Evolutionary conservation across 2,113 vertebrate species (phyloP), one percentile per base, ranked within the genome.

Genomic region (Scophthalmus maximus): DNA sequence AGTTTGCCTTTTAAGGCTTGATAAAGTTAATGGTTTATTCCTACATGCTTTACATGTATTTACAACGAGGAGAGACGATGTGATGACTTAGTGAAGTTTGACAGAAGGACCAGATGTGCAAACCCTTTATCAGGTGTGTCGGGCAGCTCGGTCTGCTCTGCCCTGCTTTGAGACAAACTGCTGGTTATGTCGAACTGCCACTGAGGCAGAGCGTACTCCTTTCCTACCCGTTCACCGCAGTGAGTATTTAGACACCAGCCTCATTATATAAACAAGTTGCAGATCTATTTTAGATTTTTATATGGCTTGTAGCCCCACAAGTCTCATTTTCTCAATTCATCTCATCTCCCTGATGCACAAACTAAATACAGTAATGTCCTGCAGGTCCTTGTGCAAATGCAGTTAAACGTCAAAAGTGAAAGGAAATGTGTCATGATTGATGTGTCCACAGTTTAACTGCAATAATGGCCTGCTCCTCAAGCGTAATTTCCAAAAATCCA

Each of bases 141-240:
- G 29, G 38, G 30, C 15, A 71, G 61, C 42, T 65, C 11, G 3
- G 55, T 23, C 57, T 17, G 44, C 40, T 29, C 57, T 15, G 36
- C 38, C 36, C 32, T 38, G 27, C 74, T 71, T 80, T 62, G 53
- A 74, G 75, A 73, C 40, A 79, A 85, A 77, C 59, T 52, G 40
- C 50, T 64, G 62, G 59, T 85, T 72, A 76, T 64, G 77, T 78
- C 81, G 70, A 80, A 79, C 73, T 87, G 81, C 76, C 78, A 51
- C 55, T 68, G 73, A 68, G 76, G 49, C 23, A 46, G 40, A 36
- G 36, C 38, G 51, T 77, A 68, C 27, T 40, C 56, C 67, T 62
- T 46, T 71, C 52, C 52, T 58, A 53, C 63, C 74, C 55, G 30
- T 78, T 77, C 55, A 64, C 60, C 20, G 2, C 47, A 23, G 20